Evolutionary conservation across 2,888 invertebrate genomes (phyloP).

Genomic region (Axea sp.): DNA sequence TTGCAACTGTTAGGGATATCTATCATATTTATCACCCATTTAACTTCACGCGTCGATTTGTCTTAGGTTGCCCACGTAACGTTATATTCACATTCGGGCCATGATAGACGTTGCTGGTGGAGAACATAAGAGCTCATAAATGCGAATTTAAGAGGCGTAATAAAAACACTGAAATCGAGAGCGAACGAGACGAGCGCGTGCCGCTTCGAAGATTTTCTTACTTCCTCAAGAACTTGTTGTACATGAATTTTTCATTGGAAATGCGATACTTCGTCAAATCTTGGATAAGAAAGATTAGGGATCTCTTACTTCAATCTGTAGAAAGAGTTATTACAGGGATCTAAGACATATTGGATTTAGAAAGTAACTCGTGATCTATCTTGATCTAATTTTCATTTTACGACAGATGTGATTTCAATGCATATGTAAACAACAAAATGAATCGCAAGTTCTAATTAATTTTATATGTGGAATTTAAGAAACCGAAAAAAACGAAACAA

Average conservation of each 20-base stretch:
- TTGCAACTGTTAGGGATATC: conserved; percentile 70
- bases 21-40: conserved; percentile 75
- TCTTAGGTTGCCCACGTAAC: conserved; percentile 69
- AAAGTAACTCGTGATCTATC: not conserved
- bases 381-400: too few species aligned
- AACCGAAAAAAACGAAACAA: too few species aligned
- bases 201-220: conserved; percentile 67
- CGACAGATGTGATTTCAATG: too few species aligned
- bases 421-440: too few species aligned
- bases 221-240: conserved; percentile 60
- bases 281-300: conserved; percentile 27
- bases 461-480: too few species aligned
- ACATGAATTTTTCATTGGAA: conserved; percentile 55
- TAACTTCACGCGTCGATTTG: conserved; percentile 73
- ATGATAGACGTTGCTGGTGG: conserved; percentile 67
- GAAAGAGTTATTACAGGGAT: conserved; percentile 4
- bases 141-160: conserved; percentile 80
- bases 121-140: conserved; percentile 80
- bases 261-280: conserved; percentile 38
- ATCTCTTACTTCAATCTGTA: conserved; percentile 6
- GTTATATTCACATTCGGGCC: conserved; percentile 65
- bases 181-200: conserved; percentile 77
- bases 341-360: not conserved
- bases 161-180: conserved; percentile 80
- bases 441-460: too few species aligned